phyloP scores from a whole-genome alignment of 2,888 invertebrate genomes.

The Spialia ferax region DNA sequence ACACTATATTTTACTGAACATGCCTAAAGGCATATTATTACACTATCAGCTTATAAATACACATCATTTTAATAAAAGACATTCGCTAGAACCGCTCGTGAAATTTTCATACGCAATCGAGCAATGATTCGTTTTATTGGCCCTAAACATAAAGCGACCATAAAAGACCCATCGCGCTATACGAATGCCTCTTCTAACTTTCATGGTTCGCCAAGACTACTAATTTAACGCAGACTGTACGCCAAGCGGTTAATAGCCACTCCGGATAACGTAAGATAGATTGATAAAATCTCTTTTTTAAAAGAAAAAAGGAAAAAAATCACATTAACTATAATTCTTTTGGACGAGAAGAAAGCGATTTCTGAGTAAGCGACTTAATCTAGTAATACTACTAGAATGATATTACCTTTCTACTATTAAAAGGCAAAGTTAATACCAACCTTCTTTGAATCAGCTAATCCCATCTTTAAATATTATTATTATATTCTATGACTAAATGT shows the following conservation, averaged over 20 bases:
- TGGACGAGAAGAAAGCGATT: too few relatives aligned
- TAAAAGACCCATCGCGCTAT: constrained; percentile 48
- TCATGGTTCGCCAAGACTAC: constrained; percentile 26
- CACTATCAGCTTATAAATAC: constrained; percentile 22
- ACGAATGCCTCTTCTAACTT: constrained; percentile 52
- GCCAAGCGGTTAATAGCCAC: neutral
- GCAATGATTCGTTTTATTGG: constrained; percentile 40
- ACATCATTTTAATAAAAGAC: constrained; percentile 32
- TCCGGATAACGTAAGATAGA: neutral
- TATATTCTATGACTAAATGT: too few relatives aligned
- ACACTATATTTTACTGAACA: neutral
- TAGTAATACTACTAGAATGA: too few relatives aligned
- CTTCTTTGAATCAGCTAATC: too few relatives aligned
- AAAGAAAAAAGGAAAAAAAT: too few relatives aligned
- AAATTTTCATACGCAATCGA: constrained; percentile 45
- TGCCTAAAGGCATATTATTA: neutral
- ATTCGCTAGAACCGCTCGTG: constrained; percentile 29
- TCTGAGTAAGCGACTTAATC: too few relatives aligned
- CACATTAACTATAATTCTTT: too few relatives aligned
- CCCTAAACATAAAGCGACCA: constrained; percentile 32
- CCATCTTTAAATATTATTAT: too few relatives aligned
- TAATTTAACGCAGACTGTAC: constrained; percentile 12
- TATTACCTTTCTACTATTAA: too few relatives aligned
- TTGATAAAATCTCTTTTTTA: too few relatives aligned
- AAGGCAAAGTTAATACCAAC: too few relatives aligned